A percentile compares a stretch with the other conserved stretches of the same genome.
phyloP scores from a whole-genome alignment of 1,140 invertebrate species.

The Halesus radiatus region DNA sequence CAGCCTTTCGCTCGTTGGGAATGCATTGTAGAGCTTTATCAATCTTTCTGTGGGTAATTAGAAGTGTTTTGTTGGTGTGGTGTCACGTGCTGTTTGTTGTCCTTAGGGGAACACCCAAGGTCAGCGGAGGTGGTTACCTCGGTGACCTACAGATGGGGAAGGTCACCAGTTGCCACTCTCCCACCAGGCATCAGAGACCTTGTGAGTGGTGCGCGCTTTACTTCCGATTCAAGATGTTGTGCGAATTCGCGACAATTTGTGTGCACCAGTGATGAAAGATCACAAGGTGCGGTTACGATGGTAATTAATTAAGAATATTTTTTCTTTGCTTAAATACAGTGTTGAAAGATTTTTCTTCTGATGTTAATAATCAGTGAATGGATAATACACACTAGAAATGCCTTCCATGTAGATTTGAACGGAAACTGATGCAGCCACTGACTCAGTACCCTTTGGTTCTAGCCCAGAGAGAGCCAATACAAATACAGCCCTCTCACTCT shows the following conservation, averaged over 20 bases:
- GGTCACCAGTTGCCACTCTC: neutral
- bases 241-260: neutral
- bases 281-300: neutral
- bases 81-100: slow-evolving; percentile 24
- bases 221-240: neutral
- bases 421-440: too few species aligned
- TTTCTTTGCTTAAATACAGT: neutral
- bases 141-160: neutral
- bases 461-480: too few species aligned
- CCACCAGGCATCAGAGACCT: neutral
- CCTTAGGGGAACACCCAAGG: slow-evolving; percentile 30
- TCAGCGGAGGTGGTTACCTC: slow-evolving; percentile 16
- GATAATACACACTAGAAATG: too few species aligned
- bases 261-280: neutral
- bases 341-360: too few species aligned
- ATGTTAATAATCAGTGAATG: too few species aligned
- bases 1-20: neutral
- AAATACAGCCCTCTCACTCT: too few species aligned
- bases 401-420: too few species aligned
- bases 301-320: neutral
- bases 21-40: neutral
- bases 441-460: too few species aligned
- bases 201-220: neutral
- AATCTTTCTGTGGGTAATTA: neutral
- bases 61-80: neutral